Conservation (phyloP, 2,797 vertebrate genomes). For the Oceanodroma leucorhoa region DNA sequence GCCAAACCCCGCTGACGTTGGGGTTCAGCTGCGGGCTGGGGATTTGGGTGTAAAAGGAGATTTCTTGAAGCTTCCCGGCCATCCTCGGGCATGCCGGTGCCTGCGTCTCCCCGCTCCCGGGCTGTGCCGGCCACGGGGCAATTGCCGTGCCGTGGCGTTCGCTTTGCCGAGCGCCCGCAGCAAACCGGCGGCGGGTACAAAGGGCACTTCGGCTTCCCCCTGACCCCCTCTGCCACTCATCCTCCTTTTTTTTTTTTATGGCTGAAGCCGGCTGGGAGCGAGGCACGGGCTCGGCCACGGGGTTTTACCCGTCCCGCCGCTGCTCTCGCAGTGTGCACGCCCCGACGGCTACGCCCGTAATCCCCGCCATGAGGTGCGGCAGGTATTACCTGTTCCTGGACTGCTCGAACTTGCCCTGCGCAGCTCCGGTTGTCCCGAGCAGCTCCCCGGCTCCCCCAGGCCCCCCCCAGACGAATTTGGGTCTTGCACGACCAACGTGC, state of each 20-base stretch:
- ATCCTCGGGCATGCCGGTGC: accelerated
- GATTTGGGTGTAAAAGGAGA: neutral
- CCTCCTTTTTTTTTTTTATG: accelerated
- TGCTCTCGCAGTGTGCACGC: neutral
- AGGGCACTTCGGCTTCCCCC: neutral
- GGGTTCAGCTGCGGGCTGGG: accelerated
- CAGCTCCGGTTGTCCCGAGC: neutral
- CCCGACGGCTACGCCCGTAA: neutral
- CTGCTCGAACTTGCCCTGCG: neutral
- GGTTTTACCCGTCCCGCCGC: accelerated
- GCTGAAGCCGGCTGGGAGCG: neutral
- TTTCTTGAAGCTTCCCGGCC: neutral
- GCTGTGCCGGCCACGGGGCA: neutral
- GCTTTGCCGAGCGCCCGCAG: accelerated
- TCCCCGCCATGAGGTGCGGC: neutral
- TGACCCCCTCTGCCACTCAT: accelerated
- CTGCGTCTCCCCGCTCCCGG: accelerated
- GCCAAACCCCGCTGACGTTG: accelerated
- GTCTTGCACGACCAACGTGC: neutral
- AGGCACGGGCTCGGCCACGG: accelerated
- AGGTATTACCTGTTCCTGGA: slow-evolving; percentile 4
- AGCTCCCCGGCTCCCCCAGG: neutral
- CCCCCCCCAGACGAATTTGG: neutral
- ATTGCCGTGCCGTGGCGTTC: accelerated
- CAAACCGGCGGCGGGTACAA: accelerated